Conservation (phyloP, 2,797 vertebrate genomes). For the Carduelis carduelis region DNA sequence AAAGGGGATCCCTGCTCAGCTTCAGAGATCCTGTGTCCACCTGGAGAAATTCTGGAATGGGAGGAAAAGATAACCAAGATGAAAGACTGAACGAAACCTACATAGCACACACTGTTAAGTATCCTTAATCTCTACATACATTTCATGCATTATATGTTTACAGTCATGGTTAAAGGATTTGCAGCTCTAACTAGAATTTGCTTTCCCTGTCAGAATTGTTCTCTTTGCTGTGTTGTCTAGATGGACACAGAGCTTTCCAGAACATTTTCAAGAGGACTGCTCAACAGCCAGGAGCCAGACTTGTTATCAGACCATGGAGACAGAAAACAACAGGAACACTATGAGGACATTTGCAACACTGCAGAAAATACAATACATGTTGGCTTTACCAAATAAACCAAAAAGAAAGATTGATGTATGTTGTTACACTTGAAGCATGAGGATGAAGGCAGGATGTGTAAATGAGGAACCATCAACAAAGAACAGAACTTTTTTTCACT, state of each 20-base stretch:
- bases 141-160: background rate
- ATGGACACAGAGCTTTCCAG: background rate
- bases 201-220: background rate
- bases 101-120: fast-evolving
- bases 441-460: background rate
- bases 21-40: background rate
- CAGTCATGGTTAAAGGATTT: background rate
- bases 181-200: background rate
- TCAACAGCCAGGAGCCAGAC: background rate
- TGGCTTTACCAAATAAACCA: background rate
- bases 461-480: background rate
- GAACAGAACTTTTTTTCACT: background rate
- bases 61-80: background rate
- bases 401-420: background rate
- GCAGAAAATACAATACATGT: background rate
- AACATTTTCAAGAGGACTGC: background rate
- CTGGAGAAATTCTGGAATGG: background rate
- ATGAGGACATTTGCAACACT: fast-evolving
- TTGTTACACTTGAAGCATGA: background rate
- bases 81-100: background rate
- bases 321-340: background rate
- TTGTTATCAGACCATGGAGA: background rate
- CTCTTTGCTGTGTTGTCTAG: background rate
- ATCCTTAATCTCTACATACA: background rate
- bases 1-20: background rate